Evolutionary conservation across 2,888 invertebrate species (phyloP).

Genomic region (Ormyrus labotus): DNA sequence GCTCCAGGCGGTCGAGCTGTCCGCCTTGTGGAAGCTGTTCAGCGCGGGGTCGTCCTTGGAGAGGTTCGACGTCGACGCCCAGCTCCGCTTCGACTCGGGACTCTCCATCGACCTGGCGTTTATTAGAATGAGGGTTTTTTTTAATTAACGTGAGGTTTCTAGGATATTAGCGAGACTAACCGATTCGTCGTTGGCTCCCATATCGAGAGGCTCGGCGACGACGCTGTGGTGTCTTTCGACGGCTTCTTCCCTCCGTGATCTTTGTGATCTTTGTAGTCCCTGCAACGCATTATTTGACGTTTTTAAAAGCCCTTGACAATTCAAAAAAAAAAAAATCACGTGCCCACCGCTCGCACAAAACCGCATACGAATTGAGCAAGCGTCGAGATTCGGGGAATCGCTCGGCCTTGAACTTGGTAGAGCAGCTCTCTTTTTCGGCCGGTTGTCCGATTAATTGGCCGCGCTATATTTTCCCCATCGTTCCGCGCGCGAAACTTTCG

Average conservation of each 20-base stretch:
- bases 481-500: background rate
- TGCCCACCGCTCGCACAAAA: no score
- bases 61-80: conserved; percentile 88
- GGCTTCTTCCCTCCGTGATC: conserved; percentile 89
- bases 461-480: background rate
- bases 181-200: conserved; percentile 67
- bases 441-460: conserved; percentile 9
- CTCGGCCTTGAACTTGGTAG: conserved; percentile 32
- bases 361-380: no score
- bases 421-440: conserved; percentile 13
- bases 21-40: conserved; percentile 54
- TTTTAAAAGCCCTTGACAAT: no score
- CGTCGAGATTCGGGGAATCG: no score
- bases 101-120: conserved; percentile 63
- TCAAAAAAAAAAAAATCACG: no score
- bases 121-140: background rate
- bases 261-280: conserved; percentile 85
- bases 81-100: conserved; percentile 79
- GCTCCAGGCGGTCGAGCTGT: conserved; percentile 79
- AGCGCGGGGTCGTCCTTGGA: conserved; percentile 66
- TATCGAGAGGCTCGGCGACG: conserved; percentile 86
- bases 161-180: conserved; percentile 50
- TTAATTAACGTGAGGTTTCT: no score
- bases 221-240: conserved; percentile 81
- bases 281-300: background rate